Conservation (phyloP, 1,140 invertebrate genomes). For the Macrosteles quadrilineatus region DNA sequence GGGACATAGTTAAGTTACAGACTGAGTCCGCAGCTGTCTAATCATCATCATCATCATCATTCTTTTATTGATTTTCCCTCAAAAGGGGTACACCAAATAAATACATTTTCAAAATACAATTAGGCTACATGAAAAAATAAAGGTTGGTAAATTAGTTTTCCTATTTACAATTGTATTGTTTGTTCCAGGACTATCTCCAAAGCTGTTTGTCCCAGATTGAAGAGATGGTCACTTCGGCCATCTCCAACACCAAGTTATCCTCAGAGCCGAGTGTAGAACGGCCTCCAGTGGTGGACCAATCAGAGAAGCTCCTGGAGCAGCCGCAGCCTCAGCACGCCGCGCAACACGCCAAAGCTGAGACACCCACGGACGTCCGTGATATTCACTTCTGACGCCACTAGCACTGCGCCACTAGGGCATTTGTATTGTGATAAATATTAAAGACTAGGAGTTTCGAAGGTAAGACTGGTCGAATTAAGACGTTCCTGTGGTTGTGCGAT, state of each 20-base stretch:
- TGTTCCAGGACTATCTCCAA: constrained; percentile 68
- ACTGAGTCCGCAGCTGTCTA: too few relatives aligned
- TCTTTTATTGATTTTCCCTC: too few relatives aligned
- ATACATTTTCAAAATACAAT: too few relatives aligned
- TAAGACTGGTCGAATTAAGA: constrained; percentile 35
- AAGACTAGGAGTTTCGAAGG: constrained; percentile 34
- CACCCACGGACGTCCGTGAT: constrained; percentile 77
- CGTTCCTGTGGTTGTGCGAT: constrained; percentile 35
- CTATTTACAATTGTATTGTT: too few relatives aligned
- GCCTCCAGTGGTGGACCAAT: constrained; percentile 29
- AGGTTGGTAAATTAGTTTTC: too few relatives aligned
- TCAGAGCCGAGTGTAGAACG: constrained; percentile 36
- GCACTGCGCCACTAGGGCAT: constrained; percentile 18
- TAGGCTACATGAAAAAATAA: too few relatives aligned
- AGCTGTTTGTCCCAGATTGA: constrained; percentile 73
- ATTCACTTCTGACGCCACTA: constrained; percentile 62
- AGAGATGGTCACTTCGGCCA: constrained; percentile 63
- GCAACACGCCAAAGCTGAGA: constrained; percentile 67
- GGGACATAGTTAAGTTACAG: too few relatives aligned
- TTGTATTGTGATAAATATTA: constrained; percentile 20
- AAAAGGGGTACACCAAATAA: too few relatives aligned
- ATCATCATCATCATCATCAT: too few relatives aligned
- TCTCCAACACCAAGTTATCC: constrained; percentile 37
- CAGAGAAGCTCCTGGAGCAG: constrained; percentile 39
- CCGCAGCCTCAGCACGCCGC: constrained; percentile 45